Base-by-base conservation (phyloP, 1,140 invertebrate genomes). In the Apolygus lucorum region DNA sequence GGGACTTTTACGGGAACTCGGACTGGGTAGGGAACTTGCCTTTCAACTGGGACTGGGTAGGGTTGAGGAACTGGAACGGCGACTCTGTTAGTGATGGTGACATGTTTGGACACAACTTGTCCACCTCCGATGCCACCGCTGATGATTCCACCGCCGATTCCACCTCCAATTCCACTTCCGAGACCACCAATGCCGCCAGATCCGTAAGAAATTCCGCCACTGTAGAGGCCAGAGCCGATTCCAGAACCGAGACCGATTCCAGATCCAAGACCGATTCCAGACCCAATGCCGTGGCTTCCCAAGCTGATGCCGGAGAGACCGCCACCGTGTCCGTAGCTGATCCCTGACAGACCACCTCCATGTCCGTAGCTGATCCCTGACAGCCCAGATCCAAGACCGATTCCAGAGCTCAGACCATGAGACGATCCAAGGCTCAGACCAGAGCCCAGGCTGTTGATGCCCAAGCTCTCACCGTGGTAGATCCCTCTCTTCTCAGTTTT, bases 41-140 rank as follows among this genome's bases (percentile, higher is more conserved):
- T 69, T 28, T 74, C 73, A 1, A 75, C 72, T 11, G 73, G 68
- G 22, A 73, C 72, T 1, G 72, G 70, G 63, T 73, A 73, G 14
- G 72, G 72, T 26, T 73, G 72, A 29, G 72, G 67, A 17, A 71
- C 70, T 17, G 72, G 72, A 54, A 73, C 72, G 17, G 54, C 64
- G 26, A 73, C 52, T 68, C 54, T 70, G 49, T 73, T 73, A 1
- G 71, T 72, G 49, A 72, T 63, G 11, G 67, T 69, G 69, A 70
- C 66, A 52, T 70, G 69, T 25, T 52, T 63, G 63, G 63, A 66
- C 27, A 70, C 52, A 24, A 64, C 13, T 25, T 63, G 62, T 25
- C 62, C 62, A 2, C 17, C 27, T 21, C 62, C 27, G 22, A 63
- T 2, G 17, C 62, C 62, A 25, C 62, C 27, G n/a, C n/a, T n/a